phyloP scores from a whole-genome alignment of 2,888 invertebrate genomes.

The Epistrophella euchroma region DNA sequence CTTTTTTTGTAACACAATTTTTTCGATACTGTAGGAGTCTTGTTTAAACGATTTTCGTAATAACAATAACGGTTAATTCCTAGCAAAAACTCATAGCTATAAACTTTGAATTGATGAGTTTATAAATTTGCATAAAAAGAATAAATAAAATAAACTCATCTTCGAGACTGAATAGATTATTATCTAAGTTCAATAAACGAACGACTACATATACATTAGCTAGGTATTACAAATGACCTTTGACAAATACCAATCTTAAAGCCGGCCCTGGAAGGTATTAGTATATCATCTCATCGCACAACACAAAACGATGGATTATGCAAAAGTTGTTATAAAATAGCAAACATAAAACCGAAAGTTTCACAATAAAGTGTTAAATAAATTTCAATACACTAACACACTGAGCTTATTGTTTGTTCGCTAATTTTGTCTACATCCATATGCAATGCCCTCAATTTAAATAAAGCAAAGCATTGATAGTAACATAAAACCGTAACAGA shows the following conservation, averaged over 20 bases:
- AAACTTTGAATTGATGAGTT: background rate
- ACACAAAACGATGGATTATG: conserved; percentile 26
- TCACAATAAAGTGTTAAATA: conserved; percentile 45
- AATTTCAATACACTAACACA: conserved; percentile 24
- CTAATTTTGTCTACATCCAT: conserved; percentile 21
- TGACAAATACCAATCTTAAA: background rate
- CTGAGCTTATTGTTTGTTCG: conserved; percentile 29
- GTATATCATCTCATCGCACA: background rate
- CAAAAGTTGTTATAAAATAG: conserved; percentile 25
- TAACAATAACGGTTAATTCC: too few species aligned
- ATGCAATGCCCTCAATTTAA: conserved; percentile 16
- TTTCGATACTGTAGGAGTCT: too few species aligned
- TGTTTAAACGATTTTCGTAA: too few species aligned
- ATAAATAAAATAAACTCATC: background rate
- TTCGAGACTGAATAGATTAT: background rate
- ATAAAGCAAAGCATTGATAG: conserved; percentile 19
- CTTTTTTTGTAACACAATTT: too few species aligned
- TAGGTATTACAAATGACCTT: background rate
- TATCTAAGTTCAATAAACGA: background rate
- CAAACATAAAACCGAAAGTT: conserved; percentile 50
- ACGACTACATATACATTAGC: background rate
- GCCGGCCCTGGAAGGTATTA: conserved; percentile 10
- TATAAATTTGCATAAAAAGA: background rate
- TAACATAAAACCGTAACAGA: conserved; percentile 51
- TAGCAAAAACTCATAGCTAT: too few species aligned